Base-by-base conservation (phyloP, 2,797 vertebrate species). In the Phoebastria nigripes region DNA sequence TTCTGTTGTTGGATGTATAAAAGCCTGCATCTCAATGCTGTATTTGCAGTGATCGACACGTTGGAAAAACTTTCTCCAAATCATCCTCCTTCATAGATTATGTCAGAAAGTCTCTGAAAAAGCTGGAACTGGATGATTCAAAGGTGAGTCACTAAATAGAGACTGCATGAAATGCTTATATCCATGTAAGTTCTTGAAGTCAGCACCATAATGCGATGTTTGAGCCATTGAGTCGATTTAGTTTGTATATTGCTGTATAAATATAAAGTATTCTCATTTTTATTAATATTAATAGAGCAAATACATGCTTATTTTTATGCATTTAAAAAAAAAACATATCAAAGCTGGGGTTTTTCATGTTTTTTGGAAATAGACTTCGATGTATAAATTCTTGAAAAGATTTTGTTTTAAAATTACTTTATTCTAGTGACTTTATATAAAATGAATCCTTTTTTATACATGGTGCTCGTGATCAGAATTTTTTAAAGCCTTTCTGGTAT, bases 61-160 rank as follows among this genome's bases (percentile, higher is more conserved):
- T 99, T 84, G 99, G 99, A 49, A 99, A 99, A 81, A 98, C 99
- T 73, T 99, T 98, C 97, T 99, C 99, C 94, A 99, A 99, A 91
- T 98, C 99, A 9, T 98, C 98, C 46, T 99, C 99, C 11, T 99
- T 99, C 67, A 87, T 98, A 97, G 99, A 99, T 95, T 99, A 99
- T 82, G 98, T 99, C 54, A 99, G 98, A 47, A 99, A 98, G 94
- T 99, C 99, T 83, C 98, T 99, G 55, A 98, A 96, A 93, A 99
- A 98, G 91, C 98, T 99, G 98, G 99, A 98, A 9, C 97, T 99
- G 97, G 99, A 99, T 96, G 99, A 99, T 24, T 98, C 97, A 26
- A 98, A 99, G 99, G 99, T 99, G 54, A 96, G 98, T 97, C 35
- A 29, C 41, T 92, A 47, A 59, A 93, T 8, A 71, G 7, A 72